Evolutionary conservation across 2,888 invertebrate genomes (phyloP), one percentile per base, ranked within the genome.

Genomic region (Lasioglossum villosulum): DNA sequence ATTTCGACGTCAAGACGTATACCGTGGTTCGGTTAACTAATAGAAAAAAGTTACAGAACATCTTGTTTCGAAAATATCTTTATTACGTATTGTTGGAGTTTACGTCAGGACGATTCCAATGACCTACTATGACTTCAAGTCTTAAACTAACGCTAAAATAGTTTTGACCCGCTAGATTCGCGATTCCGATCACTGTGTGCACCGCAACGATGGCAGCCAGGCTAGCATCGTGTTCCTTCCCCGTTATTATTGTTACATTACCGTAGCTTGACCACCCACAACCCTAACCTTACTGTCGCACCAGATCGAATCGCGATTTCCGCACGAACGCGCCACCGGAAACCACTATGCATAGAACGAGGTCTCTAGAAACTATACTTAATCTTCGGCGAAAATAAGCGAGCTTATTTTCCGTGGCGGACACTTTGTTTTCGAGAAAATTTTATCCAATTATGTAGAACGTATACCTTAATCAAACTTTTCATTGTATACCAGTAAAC

Each of bases 221-320:
- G 82, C 84, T 84, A 89, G 83, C 83, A 81, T 87, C 82, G 87
- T 87, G 86, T 79, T 82, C 86, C 82, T 72, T 82, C 72, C 78
- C 80, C 73, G 76, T 63, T 63, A 63, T 63, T 63, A 27, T 63
- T 63, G 30, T 63, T 63, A 63, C 63, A 16, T 63, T 27, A 63
- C 16, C 30, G 63, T 63, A 27, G 63, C 27, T 63, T 30, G 27
- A 30, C 30, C 63, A 63, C 63, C 27, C 63, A 30, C 30, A 63
- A 16, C 6, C 63, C 27, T 6, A 63, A 27, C 39, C 48, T 34
- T 56, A 52, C 63, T n/a, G 73, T 82, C 73, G 74, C 73, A 73
- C 82, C 83, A 84, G 83, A 84, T 27, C 34, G 48, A 39, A 59
- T 27, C 5, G 30, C 45, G n/a, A 77, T 14, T 75, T 71, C 27